These are phyloP conservation scores for Lytechinus pictus DNA, from an alignment of 35 echinoderm and acorn worm species.

Conservation along the genomic window DNA sequence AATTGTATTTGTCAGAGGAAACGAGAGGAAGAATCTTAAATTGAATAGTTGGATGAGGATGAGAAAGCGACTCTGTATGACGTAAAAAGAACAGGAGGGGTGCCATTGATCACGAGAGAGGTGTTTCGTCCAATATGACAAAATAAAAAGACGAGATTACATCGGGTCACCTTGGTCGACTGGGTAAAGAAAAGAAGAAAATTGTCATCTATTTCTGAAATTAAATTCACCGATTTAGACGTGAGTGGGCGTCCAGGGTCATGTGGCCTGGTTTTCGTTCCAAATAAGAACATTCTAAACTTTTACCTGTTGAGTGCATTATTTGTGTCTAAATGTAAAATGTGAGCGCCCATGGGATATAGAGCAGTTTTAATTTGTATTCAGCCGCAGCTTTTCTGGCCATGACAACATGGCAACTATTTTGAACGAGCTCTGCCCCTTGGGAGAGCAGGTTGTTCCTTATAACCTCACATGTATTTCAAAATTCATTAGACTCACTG, in stretches of 20 bases:
- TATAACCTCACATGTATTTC: neutral
- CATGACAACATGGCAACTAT: neutral
- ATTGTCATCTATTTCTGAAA: neutral
- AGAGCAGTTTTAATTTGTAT: neutral
- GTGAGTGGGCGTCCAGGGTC: neutral
- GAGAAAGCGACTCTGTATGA: neutral
- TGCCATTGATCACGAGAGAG: neutral
- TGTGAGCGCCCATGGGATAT: neutral
- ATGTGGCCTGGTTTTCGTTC: neutral
- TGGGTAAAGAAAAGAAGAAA: neutral
- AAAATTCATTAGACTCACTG: neutral
- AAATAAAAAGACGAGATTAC: neutral
- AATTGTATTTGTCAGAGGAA: constrained; percentile 3
- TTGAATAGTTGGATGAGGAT: neutral
- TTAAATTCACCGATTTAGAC: neutral
- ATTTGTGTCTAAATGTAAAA: neutral
- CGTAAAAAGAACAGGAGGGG: constrained; percentile 1
- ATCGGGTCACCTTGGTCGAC: neutral
- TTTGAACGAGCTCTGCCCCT: neutral
- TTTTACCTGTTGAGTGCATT: neutral
- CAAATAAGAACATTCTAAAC: neutral
- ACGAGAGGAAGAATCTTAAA: neutral
- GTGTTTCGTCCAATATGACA: neutral
- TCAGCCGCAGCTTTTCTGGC: neutral
- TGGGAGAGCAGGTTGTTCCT: neutral